Evolutionary conservation across 2,888 invertebrate genomes (phyloP).

Genomic region (Hofmannophila pseudospretella): DNA sequence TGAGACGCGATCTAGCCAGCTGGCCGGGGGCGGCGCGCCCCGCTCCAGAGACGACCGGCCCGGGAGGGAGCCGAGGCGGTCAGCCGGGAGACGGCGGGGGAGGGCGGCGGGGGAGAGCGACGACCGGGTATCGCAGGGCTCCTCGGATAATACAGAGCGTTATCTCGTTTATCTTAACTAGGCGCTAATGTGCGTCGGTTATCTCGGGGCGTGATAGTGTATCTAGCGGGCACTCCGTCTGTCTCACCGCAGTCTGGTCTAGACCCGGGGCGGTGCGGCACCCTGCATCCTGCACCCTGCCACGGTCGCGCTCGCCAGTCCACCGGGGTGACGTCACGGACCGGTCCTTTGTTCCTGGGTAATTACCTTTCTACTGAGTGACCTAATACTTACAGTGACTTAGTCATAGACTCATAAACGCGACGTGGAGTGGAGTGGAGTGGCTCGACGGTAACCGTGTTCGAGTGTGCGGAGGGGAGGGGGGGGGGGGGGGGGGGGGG

Average conservation of each 20-base stretch:
- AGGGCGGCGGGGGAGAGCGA: conserved; percentile 34
- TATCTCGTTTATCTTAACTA: conserved; percentile 76
- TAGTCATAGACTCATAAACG: neutral
- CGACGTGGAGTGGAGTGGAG: neutral
- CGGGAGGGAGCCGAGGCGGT: too few relatives aligned
- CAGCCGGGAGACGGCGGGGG: too few relatives aligned
- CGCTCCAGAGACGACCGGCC: too few relatives aligned
- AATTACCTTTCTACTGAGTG: neutral
- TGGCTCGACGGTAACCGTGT: neutral
- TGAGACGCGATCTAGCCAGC: too few relatives aligned
- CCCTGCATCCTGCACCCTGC: conserved; percentile 10
- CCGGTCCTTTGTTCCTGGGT: neutral
- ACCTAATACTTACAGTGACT: neutral
- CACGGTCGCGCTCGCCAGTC: conserved; percentile 6
- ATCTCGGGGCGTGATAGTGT: conserved; percentile 69
- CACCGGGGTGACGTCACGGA: neutral
- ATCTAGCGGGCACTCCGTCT: conserved; percentile 66
- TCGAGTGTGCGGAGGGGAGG: conserved; percentile 11
- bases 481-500: conserved; percentile 15
- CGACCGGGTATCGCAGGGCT: conserved; percentile 54
- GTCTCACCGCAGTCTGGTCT: conserved; percentile 23
- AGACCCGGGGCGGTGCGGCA: conserved; percentile 32
- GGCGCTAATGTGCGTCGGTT: conserved; percentile 67
- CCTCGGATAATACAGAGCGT: conserved; percentile 72
- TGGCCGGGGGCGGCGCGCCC: too few relatives aligned